Evolutionary conservation across 2,797 vertebrate species (phyloP).

Genomic region (Percopsis omiscomaycus): DNA sequence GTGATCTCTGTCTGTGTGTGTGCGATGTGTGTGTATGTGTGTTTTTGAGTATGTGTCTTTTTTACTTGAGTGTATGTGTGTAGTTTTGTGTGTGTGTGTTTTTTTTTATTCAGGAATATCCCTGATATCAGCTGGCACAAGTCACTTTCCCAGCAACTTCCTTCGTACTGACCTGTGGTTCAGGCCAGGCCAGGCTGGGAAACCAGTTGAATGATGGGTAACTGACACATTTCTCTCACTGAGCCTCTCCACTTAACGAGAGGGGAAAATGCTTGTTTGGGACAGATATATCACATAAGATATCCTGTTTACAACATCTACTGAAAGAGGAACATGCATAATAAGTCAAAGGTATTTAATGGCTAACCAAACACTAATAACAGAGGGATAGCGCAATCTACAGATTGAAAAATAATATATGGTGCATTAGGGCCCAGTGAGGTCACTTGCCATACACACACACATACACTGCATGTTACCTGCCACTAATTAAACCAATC

Average conservation of each 20-base stretch:
- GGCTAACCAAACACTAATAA: no score
- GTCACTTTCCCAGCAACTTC: conserved; percentile 60
- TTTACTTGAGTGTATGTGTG: conserved; percentile 6
- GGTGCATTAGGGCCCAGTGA: no score
- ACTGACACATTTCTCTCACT: conserved; percentile 40
- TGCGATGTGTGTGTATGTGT: neutral
- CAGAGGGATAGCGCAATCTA: no score
- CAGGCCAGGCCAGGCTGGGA: conserved; percentile 53
- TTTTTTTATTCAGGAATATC: conserved; percentile 61
- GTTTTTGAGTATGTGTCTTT: neutral
- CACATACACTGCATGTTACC: no score
- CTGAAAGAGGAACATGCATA: no score
- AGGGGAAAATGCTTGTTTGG: conserved; percentile 27
- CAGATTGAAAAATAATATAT: no score
- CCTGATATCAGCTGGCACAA: conserved; percentile 55
- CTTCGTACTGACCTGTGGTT: conserved; percentile 52
- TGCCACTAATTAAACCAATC: no score
- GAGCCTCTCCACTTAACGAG: conserved; percentile 41
- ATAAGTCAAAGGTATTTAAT: no score
- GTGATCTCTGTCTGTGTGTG: conserved; percentile 4
- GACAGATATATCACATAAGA: conserved; percentile 7
- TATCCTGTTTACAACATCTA: no score
- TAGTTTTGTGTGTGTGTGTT: conserved; percentile 4
- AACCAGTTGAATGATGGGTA: conserved; percentile 50
- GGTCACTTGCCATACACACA: no score